Percentiles rank a stretch among this genome's conserved stretches.
phyloP scores from a whole-genome alignment of 2,797 vertebrate species.

The Pristis pectinata region DNA sequence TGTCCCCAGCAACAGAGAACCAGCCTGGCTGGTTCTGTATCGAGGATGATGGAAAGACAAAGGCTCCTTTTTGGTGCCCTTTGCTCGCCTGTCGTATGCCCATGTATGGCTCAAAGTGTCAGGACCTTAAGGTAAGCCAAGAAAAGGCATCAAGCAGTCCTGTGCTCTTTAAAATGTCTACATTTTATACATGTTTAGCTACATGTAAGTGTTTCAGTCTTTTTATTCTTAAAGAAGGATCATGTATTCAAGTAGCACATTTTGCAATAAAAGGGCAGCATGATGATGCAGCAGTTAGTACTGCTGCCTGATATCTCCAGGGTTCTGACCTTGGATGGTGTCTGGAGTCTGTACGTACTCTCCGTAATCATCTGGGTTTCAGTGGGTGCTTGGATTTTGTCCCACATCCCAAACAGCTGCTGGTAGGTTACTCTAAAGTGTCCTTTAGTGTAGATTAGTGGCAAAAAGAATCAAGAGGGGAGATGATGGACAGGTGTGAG shows the following conservation, averaged over 20 bases:
- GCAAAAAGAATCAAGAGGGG: too few relatives aligned
- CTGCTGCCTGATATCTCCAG: too few relatives aligned
- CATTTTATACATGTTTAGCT: background rate
- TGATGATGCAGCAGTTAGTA: too few relatives aligned
- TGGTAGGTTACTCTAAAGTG: too few relatives aligned
- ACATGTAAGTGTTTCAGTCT: background rate
- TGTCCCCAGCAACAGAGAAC: constrained; percentile 76
- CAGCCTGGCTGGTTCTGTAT: constrained; percentile 83
- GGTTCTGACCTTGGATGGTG: too few relatives aligned
- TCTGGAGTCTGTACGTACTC: too few relatives aligned
- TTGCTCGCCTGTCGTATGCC: constrained; percentile 75
- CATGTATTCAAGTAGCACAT: background rate
- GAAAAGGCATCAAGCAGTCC: background rate
- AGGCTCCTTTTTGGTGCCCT: constrained; percentile 74
- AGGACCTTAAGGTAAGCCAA: constrained; percentile 71
- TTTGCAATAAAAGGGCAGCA: background rate
- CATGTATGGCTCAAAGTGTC: constrained; percentile 71
- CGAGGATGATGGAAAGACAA: constrained; percentile 75
- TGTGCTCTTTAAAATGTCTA: too few relatives aligned
- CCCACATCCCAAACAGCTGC: too few relatives aligned
- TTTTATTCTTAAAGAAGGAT: background rate
- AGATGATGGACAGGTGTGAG: too few relatives aligned
- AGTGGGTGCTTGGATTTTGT: too few relatives aligned
- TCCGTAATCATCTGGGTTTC: too few relatives aligned
- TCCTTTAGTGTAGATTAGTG: too few relatives aligned